Base-by-base conservation (phyloP, 2,888 invertebrate genomes). In the Diachrysia chrysitis region DNA sequence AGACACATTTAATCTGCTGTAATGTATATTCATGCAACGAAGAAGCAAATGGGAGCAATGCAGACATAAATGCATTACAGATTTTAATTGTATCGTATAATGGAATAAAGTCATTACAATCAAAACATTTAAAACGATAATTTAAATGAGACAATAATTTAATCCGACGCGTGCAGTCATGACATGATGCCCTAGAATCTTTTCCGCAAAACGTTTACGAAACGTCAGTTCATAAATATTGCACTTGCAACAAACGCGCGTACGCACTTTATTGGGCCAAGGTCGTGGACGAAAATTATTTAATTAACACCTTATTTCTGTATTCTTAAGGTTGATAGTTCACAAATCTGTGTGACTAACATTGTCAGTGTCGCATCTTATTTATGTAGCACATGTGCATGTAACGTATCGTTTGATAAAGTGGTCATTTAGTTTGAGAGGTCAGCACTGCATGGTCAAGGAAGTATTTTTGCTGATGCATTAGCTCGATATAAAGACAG, bases 201-300 rank as follows among this genome's bases (percentile, higher is more conserved):
- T 89, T 91, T 91, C 89, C 88, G 87, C 83, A 83, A 86, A 89
- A 79, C 73, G 73, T 79, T 86, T 83, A 84, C 83, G 82, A 85
- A 85, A 85, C 79, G 76, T 83, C 83, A 81, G 68, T 82, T 83
- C 84, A 83, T 84, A 82, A 83, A 83, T 82, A 85, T 81, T 88
- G 87, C 90, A 88, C 84, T 83, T 87, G 85, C 84, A 84, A 71
- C 73, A 76, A 82, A 78, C 86, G 89, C 88, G 90, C 87, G 73
- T 79, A 76, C 86, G 89, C 90, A 89, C 77, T 84, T 85, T 90
- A 89, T 89, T 90, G 81, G 92, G 92, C 86, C 93, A 93, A 93
- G 93, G 94, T 85, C 85, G 76, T 55, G 42, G 55, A 35, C 25
- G 29, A 56, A 63, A 53, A 37, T 32, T 54, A 63, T 58, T 67